Conservation (phyloP, 2,888 invertebrate species). For the Rosalia funebris region DNA sequence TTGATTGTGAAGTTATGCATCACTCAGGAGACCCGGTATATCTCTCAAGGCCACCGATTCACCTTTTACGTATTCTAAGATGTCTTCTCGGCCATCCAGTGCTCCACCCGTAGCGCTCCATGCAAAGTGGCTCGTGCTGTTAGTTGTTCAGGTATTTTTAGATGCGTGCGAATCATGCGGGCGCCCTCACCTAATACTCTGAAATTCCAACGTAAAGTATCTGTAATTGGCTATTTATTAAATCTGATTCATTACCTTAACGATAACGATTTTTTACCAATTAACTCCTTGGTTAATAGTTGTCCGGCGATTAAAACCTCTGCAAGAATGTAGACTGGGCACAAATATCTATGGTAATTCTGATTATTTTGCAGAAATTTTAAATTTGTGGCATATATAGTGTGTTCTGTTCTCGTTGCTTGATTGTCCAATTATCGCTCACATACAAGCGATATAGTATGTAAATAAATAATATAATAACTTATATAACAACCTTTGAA, state of each 20-base stretch:
- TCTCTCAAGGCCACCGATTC: neutral
- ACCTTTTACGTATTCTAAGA: neutral
- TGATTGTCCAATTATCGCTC: too few species aligned
- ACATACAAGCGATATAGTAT: too few species aligned
- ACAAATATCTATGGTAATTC: neutral
- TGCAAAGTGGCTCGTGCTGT: slow-evolving; percentile 40
- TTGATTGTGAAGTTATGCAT: too few species aligned
- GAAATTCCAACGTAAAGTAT: slow-evolving; percentile 40
- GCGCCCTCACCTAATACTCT: slow-evolving; percentile 49
- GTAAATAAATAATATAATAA: too few species aligned
- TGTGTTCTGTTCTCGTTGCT: too few species aligned
- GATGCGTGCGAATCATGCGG: slow-evolving; percentile 46
- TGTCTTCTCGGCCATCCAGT: slow-evolving; percentile 1
- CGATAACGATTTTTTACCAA: slow-evolving; percentile 31
- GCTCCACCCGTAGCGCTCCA: slow-evolving; percentile 7
- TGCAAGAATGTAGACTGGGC: neutral
- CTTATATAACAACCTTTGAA: too few species aligned
- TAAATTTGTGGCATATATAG: too few species aligned
- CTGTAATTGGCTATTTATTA: slow-evolving; percentile 42
- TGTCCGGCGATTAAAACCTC: neutral
- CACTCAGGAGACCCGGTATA: neutral
- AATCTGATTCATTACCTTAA: slow-evolving; percentile 39
- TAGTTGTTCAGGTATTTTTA: slow-evolving; percentile 44
- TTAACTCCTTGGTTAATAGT: slow-evolving; percentile 25
- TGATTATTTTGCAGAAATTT: too few species aligned